Evolutionary conservation across 2,797 vertebrate species (phyloP).

Genomic region (Phoeniculus purpureus): DNA sequence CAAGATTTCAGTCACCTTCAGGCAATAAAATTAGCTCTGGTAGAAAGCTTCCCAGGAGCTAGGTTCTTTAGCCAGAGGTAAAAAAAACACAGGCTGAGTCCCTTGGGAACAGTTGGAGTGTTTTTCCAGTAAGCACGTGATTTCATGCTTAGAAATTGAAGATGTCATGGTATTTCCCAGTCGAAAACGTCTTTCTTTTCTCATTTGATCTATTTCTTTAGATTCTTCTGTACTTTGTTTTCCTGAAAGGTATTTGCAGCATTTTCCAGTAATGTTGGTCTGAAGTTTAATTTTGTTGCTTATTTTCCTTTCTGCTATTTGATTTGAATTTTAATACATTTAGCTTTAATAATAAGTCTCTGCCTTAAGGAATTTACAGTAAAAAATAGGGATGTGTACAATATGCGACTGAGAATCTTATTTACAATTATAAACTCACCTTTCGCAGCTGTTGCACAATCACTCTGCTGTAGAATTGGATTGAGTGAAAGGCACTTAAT

Average conservation of each 20-base stretch:
- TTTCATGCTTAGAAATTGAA: not conserved
- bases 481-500: not conserved
- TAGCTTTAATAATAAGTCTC: conserved; percentile 12
- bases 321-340: conserved; percentile 3
- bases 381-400: not conserved
- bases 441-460: not conserved
- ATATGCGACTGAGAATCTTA: not conserved
- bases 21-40: not conserved
- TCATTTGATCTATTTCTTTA: not conserved
- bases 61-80: not conserved
- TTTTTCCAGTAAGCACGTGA: not conserved
- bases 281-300: conserved; percentile 24
- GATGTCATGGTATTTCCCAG: not conserved
- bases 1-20: not conserved
- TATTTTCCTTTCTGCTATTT: conserved; percentile 18
- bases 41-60: not conserved
- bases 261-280: not conserved
- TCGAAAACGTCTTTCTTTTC: not conserved
- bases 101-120: not conserved
- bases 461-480: not conserved
- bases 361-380: not conserved
- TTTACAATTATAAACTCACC: not conserved
- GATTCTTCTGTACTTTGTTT: not conserved
- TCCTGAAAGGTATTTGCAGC: not conserved
- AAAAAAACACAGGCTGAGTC: not conserved